Percentiles rank a stretch among this genome's conserved stretches.
Conservation (phyloP, 2,113 vertebrate species). For the Prionailurus viverrinus region DNA sequence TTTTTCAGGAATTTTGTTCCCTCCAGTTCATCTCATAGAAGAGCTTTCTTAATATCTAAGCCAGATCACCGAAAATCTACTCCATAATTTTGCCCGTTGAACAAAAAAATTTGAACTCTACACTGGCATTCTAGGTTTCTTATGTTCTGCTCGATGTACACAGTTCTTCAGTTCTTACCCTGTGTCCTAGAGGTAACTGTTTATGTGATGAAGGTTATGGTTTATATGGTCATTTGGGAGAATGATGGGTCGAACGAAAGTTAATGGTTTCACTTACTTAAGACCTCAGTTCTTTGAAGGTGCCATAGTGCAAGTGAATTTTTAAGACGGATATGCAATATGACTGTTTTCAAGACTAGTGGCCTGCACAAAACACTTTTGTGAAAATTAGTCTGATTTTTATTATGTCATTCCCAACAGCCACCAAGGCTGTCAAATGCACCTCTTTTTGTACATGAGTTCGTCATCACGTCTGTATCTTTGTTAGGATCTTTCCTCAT, state of each 20-base stretch:
- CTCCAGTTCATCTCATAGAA: not conserved
- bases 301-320: not conserved
- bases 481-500: not conserved
- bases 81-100: not conserved
- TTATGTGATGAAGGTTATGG: not conserved
- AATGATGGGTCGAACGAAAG: not conserved
- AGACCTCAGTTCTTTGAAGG: not conserved
- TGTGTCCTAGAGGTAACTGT: not conserved
- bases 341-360: not conserved
- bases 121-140: not conserved
- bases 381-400: not conserved
- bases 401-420: not conserved
- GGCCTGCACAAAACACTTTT: not conserved
- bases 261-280: not conserved
- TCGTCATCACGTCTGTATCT: not conserved
- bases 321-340: not conserved
- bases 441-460: not conserved
- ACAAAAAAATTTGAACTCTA: not conserved
- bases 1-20: not conserved
- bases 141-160: not conserved
- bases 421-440: not conserved
- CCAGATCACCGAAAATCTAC: not conserved
- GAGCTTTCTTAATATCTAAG: not conserved
- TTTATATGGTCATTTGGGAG: not conserved
- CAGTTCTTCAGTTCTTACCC: not conserved